These are phyloP conservation scores for Acrocera orbiculus DNA, from an alignment of 2,888 invertebrate species.

Conservation along the genomic window DNA sequence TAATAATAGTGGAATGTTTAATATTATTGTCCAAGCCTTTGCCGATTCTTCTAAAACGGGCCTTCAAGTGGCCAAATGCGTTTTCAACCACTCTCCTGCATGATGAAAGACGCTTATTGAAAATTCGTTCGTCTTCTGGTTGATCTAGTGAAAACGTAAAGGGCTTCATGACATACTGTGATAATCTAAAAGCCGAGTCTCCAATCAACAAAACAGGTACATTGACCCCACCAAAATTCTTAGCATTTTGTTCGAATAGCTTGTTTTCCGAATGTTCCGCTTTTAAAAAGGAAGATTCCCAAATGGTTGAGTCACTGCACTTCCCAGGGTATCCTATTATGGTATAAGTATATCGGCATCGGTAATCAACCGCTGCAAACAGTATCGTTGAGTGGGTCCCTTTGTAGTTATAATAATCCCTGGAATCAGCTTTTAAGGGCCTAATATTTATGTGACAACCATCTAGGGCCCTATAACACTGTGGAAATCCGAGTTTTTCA, in stretches of 20 bases:
- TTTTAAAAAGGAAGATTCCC: background rate
- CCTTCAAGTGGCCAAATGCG: background rate
- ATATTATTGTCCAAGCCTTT: background rate
- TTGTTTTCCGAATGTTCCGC: background rate
- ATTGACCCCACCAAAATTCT: background rate
- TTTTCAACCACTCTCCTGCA: background rate
- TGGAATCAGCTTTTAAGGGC: background rate
- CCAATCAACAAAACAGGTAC: background rate
- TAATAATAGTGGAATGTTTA: background rate
- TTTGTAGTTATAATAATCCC: background rate
- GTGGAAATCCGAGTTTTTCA: too few species aligned
- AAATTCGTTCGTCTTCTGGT: background rate
- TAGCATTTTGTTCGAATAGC: background rate
- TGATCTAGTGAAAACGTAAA: too few species aligned
- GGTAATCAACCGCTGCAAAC: background rate
- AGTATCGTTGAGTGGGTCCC: background rate
- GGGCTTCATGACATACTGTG: too few species aligned
- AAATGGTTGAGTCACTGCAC: background rate
- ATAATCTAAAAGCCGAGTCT: too few species aligned
- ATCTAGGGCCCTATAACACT: too few species aligned
- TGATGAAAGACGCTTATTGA: background rate
- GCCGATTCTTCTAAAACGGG: constrained; percentile 1
- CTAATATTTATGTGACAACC: background rate
- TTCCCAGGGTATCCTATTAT: background rate
- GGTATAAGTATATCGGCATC: background rate